phyloP scores from a whole-genome alignment of 2,113 vertebrate species.

The Solenodon paradoxus region DNA sequence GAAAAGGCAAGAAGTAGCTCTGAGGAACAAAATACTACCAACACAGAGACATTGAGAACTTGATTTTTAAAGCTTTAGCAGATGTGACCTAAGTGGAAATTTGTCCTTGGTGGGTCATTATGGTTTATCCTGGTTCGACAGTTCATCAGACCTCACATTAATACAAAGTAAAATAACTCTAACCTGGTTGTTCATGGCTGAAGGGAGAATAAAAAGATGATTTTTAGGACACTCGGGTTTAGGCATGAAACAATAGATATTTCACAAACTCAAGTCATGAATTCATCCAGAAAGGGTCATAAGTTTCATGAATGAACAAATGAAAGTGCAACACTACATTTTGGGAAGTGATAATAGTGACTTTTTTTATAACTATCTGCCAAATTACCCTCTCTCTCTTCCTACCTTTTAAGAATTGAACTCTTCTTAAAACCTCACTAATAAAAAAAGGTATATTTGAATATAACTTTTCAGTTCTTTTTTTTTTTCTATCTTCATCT shows the following conservation, averaged over 20 bases:
- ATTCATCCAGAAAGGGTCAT: background rate
- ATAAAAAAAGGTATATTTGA: background rate
- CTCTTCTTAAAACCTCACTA: background rate
- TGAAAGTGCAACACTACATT: background rate
- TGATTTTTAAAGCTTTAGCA: background rate
- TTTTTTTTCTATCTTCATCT: background rate
- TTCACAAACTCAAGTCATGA: background rate
- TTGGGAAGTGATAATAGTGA: background rate
- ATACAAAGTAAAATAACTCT: background rate
- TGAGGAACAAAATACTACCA: background rate
- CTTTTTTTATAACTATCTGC: background rate
- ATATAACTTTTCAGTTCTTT: background rate
- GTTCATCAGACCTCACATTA: background rate
- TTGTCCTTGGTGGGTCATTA: constrained; percentile 63
- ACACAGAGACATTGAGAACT: background rate
- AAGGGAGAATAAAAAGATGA: background rate
- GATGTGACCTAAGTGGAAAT: constrained; percentile 12
- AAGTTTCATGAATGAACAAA: background rate
- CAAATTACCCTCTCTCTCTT: background rate
- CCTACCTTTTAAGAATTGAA: background rate
- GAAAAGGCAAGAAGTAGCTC: background rate
- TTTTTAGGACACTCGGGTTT: background rate
- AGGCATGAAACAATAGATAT: background rate
- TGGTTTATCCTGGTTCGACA: background rate
- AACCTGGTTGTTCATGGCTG: background rate